phyloP scores from a whole-genome alignment of 2,888 invertebrate species.

The Scaptomyza cyrtandrae region DNA sequence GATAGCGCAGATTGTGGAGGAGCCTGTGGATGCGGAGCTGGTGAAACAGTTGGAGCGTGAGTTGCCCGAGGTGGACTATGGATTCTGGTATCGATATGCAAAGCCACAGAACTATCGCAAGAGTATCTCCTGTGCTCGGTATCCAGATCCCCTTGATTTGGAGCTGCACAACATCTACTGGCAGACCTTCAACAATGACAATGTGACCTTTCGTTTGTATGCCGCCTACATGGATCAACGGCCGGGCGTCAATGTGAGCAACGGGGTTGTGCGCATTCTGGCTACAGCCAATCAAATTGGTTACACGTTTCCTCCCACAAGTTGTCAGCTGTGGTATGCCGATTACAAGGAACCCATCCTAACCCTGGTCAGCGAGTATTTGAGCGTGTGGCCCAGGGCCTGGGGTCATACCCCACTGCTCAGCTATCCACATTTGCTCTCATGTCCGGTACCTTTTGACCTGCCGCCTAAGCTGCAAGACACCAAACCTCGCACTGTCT shows the following conservation, averaged over 20 bases:
- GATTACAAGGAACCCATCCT: constrained; percentile 90
- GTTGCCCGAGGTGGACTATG: constrained; percentile 64
- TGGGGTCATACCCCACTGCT: constrained; percentile 95
- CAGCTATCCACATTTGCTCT: constrained; percentile 94
- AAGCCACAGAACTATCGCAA: constrained; percentile 48
- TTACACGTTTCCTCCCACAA: constrained; percentile 86
- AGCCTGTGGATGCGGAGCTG: constrained; percentile 53
- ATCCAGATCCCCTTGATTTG: constrained; percentile 93
- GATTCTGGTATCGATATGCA: constrained; percentile 62
- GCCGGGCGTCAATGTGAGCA: constrained; percentile 89
- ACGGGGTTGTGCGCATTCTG: constrained; percentile 89
- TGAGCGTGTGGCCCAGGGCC: constrained; percentile 90
- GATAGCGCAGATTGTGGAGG: constrained; percentile 13
- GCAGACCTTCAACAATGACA: constrained; percentile 92
- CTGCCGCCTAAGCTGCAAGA: not conserved
- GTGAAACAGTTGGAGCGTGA: constrained; percentile 60
- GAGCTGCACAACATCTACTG: constrained; percentile 96
- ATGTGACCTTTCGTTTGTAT: constrained; percentile 94
- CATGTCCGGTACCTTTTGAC: constrained; percentile 90
- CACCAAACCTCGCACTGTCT: constrained; percentile 50
- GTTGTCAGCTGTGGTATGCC: constrained; percentile 95
- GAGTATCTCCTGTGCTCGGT: constrained; percentile 88
- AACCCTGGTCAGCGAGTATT: constrained; percentile 88
- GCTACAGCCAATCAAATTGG: constrained; percentile 94
- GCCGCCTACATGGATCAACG: constrained; percentile 95